These are phyloP conservation scores for Trissonchulus latispiculum DNA, from an alignment of 2,888 invertebrate genomes.

Conservation along the genomic window DNA sequence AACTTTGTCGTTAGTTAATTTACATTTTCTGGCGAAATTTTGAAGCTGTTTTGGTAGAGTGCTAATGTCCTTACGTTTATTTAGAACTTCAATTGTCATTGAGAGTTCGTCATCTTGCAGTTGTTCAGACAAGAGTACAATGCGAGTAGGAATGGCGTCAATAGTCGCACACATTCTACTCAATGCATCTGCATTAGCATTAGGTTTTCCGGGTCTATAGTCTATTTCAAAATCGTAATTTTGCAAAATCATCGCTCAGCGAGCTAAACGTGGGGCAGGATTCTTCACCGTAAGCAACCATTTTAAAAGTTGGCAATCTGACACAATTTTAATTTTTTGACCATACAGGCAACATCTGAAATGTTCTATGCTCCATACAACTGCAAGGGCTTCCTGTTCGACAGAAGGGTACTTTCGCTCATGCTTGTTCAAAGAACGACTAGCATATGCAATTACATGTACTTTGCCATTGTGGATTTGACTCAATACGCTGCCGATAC, in stretches of 20 bases:
- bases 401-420: constrained; percentile 16
- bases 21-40: too few relatives aligned
- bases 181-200: neutral
- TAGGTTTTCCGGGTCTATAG: neutral
- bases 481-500: neutral
- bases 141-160: too few relatives aligned
- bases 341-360: constrained; percentile 1
- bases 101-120: too few relatives aligned
- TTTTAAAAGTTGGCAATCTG: neutral
- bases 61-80: too few relatives aligned
- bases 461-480: neutral
- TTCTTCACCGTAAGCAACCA: neutral
- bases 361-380: constrained; percentile 23
- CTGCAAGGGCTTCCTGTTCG: constrained; percentile 7
- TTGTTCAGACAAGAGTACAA: too few relatives aligned
- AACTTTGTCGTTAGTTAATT: too few relatives aligned
- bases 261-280: neutral
- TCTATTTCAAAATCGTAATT: neutral
- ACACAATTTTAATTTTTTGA: neutral
- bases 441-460: constrained; percentile 24
- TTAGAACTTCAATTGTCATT: too few relatives aligned
- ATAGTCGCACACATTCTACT: neutral
- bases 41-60: too few relatives aligned
- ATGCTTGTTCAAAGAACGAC: constrained; percentile 5
- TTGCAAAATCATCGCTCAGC: neutral